Evolutionary conservation across 2,113 vertebrate species (phyloP).

Genomic region (Recurvirostra avosetta): DNA sequence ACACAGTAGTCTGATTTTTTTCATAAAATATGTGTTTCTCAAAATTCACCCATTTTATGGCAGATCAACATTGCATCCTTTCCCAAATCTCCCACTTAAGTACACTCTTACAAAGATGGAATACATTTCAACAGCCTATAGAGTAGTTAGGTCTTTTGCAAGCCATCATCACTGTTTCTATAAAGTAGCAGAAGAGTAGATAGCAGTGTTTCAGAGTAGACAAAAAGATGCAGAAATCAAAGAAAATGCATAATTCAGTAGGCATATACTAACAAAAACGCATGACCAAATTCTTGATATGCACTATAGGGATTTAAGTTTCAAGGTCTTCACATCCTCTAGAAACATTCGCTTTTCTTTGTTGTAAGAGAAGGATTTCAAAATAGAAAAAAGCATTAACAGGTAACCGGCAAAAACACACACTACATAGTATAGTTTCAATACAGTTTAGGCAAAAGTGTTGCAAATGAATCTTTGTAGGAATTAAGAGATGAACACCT

Average conservation of each 20-base stretch:
- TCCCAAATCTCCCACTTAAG: neutral
- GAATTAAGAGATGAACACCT: neutral
- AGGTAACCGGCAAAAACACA: neutral
- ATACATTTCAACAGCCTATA: neutral
- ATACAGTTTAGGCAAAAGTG: neutral
- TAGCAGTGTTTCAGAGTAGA: neutral
- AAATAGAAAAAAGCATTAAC: neutral
- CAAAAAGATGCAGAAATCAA: neutral
- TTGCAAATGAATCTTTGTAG: neutral
- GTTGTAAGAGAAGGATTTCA: neutral
- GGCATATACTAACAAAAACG: neutral
- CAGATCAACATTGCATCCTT: neutral
- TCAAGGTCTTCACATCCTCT: neutral
- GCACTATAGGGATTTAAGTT: neutral
- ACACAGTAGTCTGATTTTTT: neutral
- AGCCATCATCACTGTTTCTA: neutral
- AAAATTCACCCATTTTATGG: neutral
- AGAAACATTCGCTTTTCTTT: neutral
- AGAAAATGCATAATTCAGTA: neutral
- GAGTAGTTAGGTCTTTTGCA: neutral
- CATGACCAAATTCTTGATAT: neutral
- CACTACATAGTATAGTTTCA: neutral
- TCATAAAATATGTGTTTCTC: neutral
- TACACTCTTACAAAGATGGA: neutral
- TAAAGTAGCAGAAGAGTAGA: neutral